Evolutionary conservation across 2,888 invertebrate genomes (phyloP), one percentile per base, ranked within the genome.

Genomic region (Petrolisthes cinctipes): DNA sequence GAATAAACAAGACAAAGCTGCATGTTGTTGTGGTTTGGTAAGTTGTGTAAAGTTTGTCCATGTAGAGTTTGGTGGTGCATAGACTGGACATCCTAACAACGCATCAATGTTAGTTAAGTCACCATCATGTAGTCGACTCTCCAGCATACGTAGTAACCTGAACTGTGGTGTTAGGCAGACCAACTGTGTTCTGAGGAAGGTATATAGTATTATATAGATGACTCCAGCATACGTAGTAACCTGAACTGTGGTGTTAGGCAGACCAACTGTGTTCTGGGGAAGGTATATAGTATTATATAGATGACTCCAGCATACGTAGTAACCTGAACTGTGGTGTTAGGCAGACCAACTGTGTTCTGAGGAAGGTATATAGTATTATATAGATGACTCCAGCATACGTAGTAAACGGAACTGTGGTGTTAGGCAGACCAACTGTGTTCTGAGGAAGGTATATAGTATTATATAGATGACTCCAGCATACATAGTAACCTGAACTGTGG

Each of bases 81-180:
- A 93, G 89, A 98, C 93, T 6, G 96, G 95, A 92, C 96, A 96
- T n/a, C 97, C 97, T 73, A 98, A 93, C 85, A 98, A 93, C 14
- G 96, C 97, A 93, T 97, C 96, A 90, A 98, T 96, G 82, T 94
- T 94, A 83, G 95, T 95, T 89, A 98, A 93, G 92, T 95, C 94
- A 23, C 95, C 95, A 84, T 95, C 93, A 92, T 95, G 94, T 90
- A 95, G 94, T 90, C 94, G 94, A 89, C 94, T 94, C 92, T 96
- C 95, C 90, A 96, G 93, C 23, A 95, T 94, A 91, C 95, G 94
- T 57, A 97, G 94, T 78, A n/a, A n/a, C n/a, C 54, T n/a, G 87
- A 80, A 54, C 82, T 89, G 82, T 4, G 75, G 71, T 71, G 71
- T n/a, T 0, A n/a, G 37, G 37, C 37, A 37, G 37, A 37, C 37